A percentile compares a stretch with the other conserved stretches of the same genome.
These are phyloP conservation scores for Euwallacea fornicatus DNA, from an alignment of 1,140 invertebrate species.

Conservation along the genomic window DNA sequence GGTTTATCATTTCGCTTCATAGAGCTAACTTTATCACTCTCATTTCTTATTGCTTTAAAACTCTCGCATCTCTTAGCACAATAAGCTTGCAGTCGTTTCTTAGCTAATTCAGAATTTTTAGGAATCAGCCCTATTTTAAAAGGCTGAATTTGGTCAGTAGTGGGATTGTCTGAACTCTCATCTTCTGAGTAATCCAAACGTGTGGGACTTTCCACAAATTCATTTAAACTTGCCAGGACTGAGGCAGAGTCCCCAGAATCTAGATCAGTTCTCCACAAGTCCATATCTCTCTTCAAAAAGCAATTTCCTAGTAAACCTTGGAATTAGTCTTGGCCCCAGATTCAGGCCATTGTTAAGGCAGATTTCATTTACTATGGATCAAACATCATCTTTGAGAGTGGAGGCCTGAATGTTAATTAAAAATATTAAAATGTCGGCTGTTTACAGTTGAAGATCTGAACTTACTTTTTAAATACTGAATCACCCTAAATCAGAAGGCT, in stretches of 20 bases:
- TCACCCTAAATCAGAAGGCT: no score
- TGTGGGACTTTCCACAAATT: slow-evolving; percentile 13
- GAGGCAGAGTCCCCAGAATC: slow-evolving; percentile 1
- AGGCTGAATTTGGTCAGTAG: neutral
- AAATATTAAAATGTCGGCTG: no score
- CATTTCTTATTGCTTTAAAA: no score
- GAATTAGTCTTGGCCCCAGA: no score
- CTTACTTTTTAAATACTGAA: no score
- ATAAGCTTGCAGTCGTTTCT: slow-evolving; percentile 51
- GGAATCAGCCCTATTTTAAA: slow-evolving; percentile 6
- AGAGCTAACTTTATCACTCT: slow-evolving; percentile 16
- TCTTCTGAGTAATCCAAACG: slow-evolving; percentile 10
- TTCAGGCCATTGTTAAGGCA: no score
- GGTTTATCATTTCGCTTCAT: slow-evolving; percentile 26
- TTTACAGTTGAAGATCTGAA: no score
- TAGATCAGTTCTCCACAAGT: slow-evolving; percentile 24
- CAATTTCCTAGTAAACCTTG: no score
- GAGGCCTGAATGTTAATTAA: no score
- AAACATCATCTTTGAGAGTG: no score
- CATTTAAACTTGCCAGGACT: slow-evolving; percentile 5
- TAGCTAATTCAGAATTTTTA: slow-evolving; percentile 43
- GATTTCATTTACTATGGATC: no score
- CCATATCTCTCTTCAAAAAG: neutral
- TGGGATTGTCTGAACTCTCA: slow-evolving; percentile 15
- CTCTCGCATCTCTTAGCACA: slow-evolving; percentile 2